phyloP scores from a whole-genome alignment of 1,140 invertebrate species.

The Diorhabda elongata region DNA sequence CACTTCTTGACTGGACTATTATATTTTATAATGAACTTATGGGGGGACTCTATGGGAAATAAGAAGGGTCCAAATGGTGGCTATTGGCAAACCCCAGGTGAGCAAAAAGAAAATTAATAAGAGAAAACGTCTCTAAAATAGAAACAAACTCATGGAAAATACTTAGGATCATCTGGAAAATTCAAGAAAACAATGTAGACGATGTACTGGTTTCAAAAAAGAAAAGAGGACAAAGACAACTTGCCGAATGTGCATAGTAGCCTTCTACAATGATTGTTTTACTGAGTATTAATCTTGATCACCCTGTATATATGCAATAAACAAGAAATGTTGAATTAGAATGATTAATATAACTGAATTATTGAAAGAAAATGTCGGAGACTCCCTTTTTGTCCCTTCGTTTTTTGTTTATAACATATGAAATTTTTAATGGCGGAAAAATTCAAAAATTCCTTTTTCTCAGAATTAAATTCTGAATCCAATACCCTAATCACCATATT shows the following conservation, averaged over 20 bases:
- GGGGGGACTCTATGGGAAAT: background rate
- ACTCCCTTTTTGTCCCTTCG: no score
- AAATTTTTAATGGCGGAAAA: no score
- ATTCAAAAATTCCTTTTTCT: no score
- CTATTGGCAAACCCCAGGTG: background rate
- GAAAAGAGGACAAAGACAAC: constrained; percentile 2
- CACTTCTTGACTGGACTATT: background rate
- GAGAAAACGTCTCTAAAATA: background rate
- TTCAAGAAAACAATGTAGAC: constrained; percentile 3
- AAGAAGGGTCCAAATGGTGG: constrained; percentile 8
- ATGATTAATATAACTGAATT: no score
- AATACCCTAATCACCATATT: no score
- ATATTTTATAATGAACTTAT: constrained; percentile 11
- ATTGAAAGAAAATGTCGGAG: no score
- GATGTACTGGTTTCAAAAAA: background rate
- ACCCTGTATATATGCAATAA: background rate
- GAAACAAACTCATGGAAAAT: background rate
- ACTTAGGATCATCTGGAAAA: background rate
- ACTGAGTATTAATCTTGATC: background rate
- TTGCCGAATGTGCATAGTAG: background rate
- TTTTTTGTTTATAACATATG: no score
- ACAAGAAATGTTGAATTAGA: background rate
- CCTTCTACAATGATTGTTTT: constrained; percentile 3
- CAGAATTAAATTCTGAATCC: no score
- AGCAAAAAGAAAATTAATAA: background rate